Evolutionary conservation across 2,113 vertebrate genomes (phyloP), one percentile per base, ranked within the genome.

Genomic region (Oreocharis arfaki): DNA sequence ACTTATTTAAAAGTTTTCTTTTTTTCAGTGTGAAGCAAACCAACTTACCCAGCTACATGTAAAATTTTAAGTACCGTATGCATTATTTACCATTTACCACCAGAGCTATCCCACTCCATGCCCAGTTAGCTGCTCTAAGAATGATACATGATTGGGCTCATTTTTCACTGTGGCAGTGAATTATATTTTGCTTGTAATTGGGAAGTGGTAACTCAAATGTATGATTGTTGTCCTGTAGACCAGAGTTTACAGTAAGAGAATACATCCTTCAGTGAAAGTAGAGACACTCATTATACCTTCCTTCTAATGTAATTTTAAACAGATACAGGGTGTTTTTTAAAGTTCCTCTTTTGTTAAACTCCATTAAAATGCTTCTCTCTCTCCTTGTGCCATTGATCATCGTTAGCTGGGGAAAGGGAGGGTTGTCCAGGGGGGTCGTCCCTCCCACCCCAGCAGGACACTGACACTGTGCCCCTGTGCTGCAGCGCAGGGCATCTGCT

Each of bases 61-160:
- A 97, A 95, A 97, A 96, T 98, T 97, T 94, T 53, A 89, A 84
- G 78, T 98, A 98, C 97, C 97, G 39, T 98, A 97, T 98, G 95
- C 90, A 97, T 98, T 98, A 98, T 98, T 98, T 98, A 98, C 98
- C 97, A 97, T 91, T 93, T 94, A 68, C 74, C 32, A 60, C 41
- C 37, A 79, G 82, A 83, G n/a, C 49, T 59, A 16, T 37, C 61
- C n/a, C 1, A 1, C 52, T 87, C 63, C 59, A 71, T 39, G 53
- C 67, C 57, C 37, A 79, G 24, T 96, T 92, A 75, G 44, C 84
- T 93, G 49, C 74, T 79, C 16, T 73, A 79, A 68, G 67, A 75
- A 79, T 87, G 69, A 73, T 87, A 18, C 24, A 37, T 57, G 33
- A 22, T 41, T 78, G 8, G 53, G 57, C 28, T 96, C 8, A 9